Conservation (phyloP, 2,888 invertebrate genomes). For the Agriotes lineatus region DNA sequence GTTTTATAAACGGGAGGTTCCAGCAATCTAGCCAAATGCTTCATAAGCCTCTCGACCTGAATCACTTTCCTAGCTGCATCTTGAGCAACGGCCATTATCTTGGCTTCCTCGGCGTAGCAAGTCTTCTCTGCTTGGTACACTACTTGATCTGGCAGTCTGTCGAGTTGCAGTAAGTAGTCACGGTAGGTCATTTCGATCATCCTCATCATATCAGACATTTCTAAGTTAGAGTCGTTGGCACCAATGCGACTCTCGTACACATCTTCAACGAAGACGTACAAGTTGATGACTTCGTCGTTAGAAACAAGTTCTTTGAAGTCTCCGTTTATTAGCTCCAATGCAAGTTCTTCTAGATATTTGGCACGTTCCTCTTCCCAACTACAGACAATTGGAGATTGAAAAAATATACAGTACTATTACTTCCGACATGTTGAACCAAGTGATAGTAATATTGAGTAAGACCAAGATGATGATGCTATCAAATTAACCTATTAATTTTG, state of each 20-base stretch:
- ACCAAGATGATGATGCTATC: too few relatives aligned
- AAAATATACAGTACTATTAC: too few relatives aligned
- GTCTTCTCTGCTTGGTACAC: constrained; percentile 69
- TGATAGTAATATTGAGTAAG: too few relatives aligned
- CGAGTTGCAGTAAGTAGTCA: constrained; percentile 66
- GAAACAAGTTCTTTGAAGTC: constrained; percentile 71
- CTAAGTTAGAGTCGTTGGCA: constrained; percentile 71
- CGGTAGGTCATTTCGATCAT: constrained; percentile 70
- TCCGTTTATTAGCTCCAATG: constrained; percentile 70
- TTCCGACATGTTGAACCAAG: too few relatives aligned
- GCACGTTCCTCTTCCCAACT: constrained; percentile 69
- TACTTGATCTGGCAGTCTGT: constrained; percentile 69
- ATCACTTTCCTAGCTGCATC: constrained; percentile 72
- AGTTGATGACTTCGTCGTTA: constrained; percentile 70
- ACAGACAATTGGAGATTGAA: constrained; percentile 7
- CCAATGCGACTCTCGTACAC: constrained; percentile 72
- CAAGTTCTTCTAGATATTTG: constrained; percentile 68
- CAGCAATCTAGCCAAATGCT: constrained; percentile 65
- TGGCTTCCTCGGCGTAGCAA: constrained; percentile 68
- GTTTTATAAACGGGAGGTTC: constrained; percentile 58
- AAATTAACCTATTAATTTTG: too few relatives aligned
- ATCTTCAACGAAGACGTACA: constrained; percentile 73
- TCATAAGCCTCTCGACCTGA: constrained; percentile 67
- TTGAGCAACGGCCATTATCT: constrained; percentile 68
- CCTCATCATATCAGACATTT: constrained; percentile 70